Percentiles rank a stretch among this genome's conserved stretches.
Conservation (phyloP, 2,797 vertebrate species). For the Anas bahamensis region DNA sequence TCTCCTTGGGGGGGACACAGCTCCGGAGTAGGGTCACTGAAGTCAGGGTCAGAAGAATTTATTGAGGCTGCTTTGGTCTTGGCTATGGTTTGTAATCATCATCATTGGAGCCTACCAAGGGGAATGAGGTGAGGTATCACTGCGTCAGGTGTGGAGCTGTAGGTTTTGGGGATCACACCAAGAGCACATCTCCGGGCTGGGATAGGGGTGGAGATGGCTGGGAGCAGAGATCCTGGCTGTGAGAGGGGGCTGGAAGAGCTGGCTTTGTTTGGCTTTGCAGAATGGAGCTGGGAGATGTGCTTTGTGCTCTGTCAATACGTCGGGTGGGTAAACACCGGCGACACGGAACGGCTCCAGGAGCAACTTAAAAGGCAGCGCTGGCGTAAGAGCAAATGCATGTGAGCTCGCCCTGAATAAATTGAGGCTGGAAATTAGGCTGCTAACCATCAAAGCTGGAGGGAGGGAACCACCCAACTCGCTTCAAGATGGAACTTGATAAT, state of each 20-base stretch:
- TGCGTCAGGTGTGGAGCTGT: fast-evolving
- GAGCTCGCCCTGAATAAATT: slow-evolving; percentile 2
- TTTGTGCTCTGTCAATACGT: neutral
- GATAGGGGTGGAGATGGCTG: neutral
- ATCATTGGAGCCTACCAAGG: neutral
- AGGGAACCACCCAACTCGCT: neutral
- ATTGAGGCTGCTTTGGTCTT: neutral
- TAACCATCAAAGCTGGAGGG: neutral
- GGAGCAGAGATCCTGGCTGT: neutral
- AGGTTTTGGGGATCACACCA: neutral
- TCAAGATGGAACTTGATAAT: neutral
- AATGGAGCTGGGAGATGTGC: slow-evolving; percentile 1
- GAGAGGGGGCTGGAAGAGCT: neutral
- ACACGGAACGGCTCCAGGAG: slow-evolving; percentile 9
- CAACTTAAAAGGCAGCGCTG: neutral
- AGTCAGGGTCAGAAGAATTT: neutral
- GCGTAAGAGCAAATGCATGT: neutral
- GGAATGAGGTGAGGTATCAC: neutral
- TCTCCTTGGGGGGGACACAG: neutral
- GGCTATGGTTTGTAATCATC: neutral
- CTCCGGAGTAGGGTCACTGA: neutral
- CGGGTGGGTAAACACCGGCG: neutral
- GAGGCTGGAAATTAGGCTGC: neutral
- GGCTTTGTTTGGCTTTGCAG: slow-evolving; percentile 34
- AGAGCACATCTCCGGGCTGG: neutral